phyloP scores from a whole-genome alignment of 2,113 vertebrate species.

The Psophia crepitans region DNA sequence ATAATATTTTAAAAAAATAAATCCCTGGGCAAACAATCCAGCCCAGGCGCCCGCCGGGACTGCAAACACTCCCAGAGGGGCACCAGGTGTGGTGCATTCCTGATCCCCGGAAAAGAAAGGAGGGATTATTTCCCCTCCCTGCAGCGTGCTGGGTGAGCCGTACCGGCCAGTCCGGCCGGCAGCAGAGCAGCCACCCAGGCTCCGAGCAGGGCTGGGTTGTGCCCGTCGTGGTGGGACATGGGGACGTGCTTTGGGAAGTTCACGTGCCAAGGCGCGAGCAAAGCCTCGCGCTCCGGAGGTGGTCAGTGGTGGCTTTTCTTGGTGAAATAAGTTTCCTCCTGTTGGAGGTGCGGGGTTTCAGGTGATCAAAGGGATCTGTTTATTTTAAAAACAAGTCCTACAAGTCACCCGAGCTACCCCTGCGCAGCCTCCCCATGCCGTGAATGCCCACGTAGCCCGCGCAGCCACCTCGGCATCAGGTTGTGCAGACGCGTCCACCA shows the following conservation, averaged over 20 bases:
- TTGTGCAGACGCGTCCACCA: not conserved
- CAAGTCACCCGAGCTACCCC: not conserved
- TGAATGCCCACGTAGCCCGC: rapidly evolving
- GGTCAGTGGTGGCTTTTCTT: not conserved
- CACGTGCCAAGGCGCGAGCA: not conserved
- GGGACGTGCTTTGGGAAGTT: not conserved
- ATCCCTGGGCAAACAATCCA: conserved; percentile 17
- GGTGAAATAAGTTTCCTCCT: not conserved
- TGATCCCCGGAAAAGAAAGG: not conserved
- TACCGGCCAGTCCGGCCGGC: not conserved
- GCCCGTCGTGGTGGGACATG: not conserved
- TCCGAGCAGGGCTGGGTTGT: not conserved
- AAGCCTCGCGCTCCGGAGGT: not conserved
- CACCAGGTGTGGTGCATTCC: conserved; percentile 39
- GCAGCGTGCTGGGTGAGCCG: not conserved
- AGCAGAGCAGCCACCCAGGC: not conserved
- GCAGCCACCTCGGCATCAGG: not conserved
- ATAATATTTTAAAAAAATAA: not conserved
- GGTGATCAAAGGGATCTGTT: not conserved
- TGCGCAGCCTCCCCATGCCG: rapidly evolving
- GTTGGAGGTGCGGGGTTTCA: rapidly evolving
- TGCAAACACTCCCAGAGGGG: conserved; percentile 22
- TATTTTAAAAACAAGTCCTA: not conserved
- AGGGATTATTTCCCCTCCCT: not conserved
- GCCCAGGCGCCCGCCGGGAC: not conserved